These are phyloP conservation scores for Onychomys torridus DNA, from an alignment of 2,797 vertebrate genomes.

Conservation along the genomic window DNA sequence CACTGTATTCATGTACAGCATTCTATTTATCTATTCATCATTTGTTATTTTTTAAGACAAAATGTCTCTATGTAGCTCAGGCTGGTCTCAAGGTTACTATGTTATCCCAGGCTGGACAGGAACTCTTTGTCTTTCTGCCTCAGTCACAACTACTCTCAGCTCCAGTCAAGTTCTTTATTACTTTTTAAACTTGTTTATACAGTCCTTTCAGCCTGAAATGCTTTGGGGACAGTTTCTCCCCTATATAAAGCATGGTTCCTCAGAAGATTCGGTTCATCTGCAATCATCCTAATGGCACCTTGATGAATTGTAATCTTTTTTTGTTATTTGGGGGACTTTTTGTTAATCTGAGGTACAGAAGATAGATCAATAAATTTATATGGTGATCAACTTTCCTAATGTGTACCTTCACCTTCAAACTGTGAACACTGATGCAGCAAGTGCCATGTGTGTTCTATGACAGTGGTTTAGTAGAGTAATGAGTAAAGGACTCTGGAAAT, in stretches of 20 bases:
- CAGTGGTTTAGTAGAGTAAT: background rate
- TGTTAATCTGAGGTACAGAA: background rate
- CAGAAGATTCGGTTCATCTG: background rate
- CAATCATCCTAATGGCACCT: background rate
- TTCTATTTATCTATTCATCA: background rate
- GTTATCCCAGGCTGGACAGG: background rate
- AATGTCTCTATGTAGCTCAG: background rate
- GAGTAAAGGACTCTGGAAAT: background rate
- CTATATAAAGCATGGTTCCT: background rate
- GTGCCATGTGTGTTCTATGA: background rate
- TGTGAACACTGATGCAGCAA: background rate
- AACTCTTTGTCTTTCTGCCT: background rate
- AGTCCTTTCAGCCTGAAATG: background rate
- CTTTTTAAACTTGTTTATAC: background rate
- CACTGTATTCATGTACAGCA: background rate
- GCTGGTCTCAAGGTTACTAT: background rate
- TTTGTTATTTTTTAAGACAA: background rate
- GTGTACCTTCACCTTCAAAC: background rate
- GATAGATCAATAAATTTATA: background rate
- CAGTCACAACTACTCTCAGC: background rate
- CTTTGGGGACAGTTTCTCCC: background rate
- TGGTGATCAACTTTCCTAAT: background rate
- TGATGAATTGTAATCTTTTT: background rate
- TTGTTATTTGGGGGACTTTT: background rate
- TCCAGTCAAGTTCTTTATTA: background rate